Base-by-base conservation (phyloP, 2,888 invertebrate species). In the Chromoteleia sp. region DNA sequence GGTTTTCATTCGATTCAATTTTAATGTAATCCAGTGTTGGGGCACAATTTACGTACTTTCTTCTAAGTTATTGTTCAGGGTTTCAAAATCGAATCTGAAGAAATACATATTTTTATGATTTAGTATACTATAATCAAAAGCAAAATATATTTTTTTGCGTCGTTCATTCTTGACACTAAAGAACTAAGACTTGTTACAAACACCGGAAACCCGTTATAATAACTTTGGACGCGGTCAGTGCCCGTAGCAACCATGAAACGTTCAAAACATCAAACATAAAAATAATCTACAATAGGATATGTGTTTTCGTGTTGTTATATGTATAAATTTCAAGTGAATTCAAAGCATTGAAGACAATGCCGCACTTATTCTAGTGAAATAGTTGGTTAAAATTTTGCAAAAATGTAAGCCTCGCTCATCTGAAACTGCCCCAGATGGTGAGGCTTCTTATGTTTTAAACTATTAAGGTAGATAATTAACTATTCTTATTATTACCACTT, bases 391-490 rank as follows among this genome's bases (percentile, higher is more conserved):
- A 50, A 33, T 36, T 68, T 25, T 21, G 5, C 29, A 33, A 59
- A 68, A 41, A 36, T 21, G 5, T 29, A 19, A 70, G 78, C 39
- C 68, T 70, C 50, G 58, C 59, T 85, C 81, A 85, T 85, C 87
- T 85, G 87, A 68, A 54, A 87, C 89, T 90, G 90, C 90, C 89
- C 90, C 88, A 85, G 88, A 85, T 83, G 81, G 82, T 74, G 83
- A 86, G 86, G 61, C 79, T 56, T 48, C 2, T 30, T 56, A 10
- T 68, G 25, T 63, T 74, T 59, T 33, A 52, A 59, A 30, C 82
- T 81, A 50, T 75, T 14, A 75, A 61, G 14, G 30, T 71, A 52
- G 54, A 19, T 12, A 61, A 67, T 78, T 14, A 56, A 30, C 12
- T 67, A 25, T 65, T 63, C 45, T 45, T 25, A 30, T 19, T 19